Base-by-base conservation (phyloP, 2,797 vertebrate genomes). In the Ibycter americanus region DNA sequence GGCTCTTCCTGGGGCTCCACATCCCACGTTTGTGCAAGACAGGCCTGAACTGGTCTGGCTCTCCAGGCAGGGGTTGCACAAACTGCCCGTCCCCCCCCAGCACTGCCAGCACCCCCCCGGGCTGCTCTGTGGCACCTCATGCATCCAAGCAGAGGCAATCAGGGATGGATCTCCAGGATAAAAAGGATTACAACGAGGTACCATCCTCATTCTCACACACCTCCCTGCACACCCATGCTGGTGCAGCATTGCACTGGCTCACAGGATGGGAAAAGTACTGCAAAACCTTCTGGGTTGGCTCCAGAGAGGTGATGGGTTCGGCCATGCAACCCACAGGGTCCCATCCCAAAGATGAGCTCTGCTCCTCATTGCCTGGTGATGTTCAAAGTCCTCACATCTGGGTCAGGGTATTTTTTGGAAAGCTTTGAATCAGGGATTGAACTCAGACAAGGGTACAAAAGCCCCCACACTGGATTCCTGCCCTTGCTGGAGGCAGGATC, bases 211-310 rank as follows among this genome's bases (percentile, higher is more conserved):
- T 74, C 47, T 44, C 36, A 6, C 47, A 61, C 51, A 2, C 17
- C 5, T 11, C 17, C 11, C 34, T 34, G 36, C 2, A 0, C 49
- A 74, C 73, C 54, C 4, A 0, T 9, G 36, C 73, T 25, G 10
- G 52, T 6, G 31, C 27, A 46, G 65, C 4, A 2, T 14, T 0
- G 6, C 44, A 4, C 9, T 14, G 46, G 52, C 55, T 56, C 55
- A 6, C 20, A 20, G 59, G 26, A 11, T 4, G 36, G 76, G 51
- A 27, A 38, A 38, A 56, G 44, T 0, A 0, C 77, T 46, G 40
- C 67, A 29, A 36, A 32, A 8, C 13, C 47, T 9, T 61, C 1
- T 0, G 1, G 31, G 14, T 6, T 52, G 61, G 36, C 36, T 42
- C 38, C 70, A 34, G n/a, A 20, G 67, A 21, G 8, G 22, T 2